Evolutionary conservation across 2,888 invertebrate genomes (phyloP).

Genomic region (Aleiodes leptofemur): DNA sequence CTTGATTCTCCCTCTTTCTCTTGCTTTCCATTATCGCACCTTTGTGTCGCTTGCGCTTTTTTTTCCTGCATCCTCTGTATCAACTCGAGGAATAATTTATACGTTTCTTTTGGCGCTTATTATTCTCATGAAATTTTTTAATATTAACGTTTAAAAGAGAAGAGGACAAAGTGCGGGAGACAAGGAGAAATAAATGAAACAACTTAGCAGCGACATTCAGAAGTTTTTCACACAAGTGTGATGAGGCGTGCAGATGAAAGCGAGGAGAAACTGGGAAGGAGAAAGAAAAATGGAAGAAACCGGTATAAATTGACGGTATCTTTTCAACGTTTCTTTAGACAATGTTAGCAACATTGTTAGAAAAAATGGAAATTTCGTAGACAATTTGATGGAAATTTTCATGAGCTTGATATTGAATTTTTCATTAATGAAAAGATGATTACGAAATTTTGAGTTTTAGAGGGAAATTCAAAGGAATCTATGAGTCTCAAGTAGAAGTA

Average conservation of each 20-base stretch:
- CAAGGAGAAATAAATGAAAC: constrained; percentile 48
- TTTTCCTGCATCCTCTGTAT: constrained; percentile 25
- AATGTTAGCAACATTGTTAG: neutral
- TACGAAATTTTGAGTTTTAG: no score
- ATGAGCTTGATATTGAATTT: no score
- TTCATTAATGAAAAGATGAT: no score
- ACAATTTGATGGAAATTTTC: no score
- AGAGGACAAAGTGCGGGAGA: constrained; percentile 19
- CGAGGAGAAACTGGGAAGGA: constrained; percentile 41
- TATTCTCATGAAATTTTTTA: neutral
- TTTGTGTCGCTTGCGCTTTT: constrained; percentile 19
- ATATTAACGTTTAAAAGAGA: no score
- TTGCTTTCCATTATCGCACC: constrained; percentile 26
- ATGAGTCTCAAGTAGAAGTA: no score
- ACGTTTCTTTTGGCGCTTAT: neutral
- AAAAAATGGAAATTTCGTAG: no score
- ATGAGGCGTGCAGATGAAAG: constrained; percentile 61
- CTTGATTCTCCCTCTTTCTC: constrained; percentile 38
- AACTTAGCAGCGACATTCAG: constrained; percentile 46
- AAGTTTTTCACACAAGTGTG: constrained; percentile 61
- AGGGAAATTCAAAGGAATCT: no score
- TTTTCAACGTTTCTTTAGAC: constrained; percentile 39
- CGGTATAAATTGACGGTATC: constrained; percentile 66
- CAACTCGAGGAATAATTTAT: constrained; percentile 3
- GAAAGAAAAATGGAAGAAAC: constrained; percentile 55